phyloP scores from a whole-genome alignment of 2,113 vertebrate genomes.

The Salvelinus sp. region DNA sequence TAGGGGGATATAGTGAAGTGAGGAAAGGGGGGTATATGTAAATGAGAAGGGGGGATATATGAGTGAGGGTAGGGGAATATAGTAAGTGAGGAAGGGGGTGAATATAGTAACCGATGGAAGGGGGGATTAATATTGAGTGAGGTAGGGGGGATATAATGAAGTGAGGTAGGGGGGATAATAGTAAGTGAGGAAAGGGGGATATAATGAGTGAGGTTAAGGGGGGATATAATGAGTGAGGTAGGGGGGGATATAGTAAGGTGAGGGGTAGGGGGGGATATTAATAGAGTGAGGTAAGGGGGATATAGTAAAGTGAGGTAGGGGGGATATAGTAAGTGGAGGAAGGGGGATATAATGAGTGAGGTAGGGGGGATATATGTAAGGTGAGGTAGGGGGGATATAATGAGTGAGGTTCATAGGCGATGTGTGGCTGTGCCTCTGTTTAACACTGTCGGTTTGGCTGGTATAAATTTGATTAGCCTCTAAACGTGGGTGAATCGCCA shows the following conservation, averaged over 20 bases:
- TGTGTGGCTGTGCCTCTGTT: constrained; percentile 74
- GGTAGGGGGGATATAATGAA: neutral
- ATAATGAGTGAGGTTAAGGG: neutral
- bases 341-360: no score
- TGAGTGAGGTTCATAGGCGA: constrained; percentile 42
- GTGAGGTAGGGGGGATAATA: no score
- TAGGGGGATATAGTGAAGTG: neutral
- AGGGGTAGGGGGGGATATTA: neutral
- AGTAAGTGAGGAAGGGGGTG: no score
- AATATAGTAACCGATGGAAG: no score
- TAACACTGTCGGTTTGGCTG: constrained; percentile 95
- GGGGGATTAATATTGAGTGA: no score
- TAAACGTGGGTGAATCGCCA: constrained; percentile 78
- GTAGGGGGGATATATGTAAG: no score
- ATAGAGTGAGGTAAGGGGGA: constrained; percentile 17
- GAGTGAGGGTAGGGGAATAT: no score
- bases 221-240: constrained; percentile 44
- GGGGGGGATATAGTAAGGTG: neutral
- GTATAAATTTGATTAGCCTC: constrained; percentile 99
- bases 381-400: constrained; percentile 34
- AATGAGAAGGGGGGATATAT: no score
- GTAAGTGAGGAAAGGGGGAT: no score
- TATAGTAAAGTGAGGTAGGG: neutral
- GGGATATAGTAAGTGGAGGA: no score
- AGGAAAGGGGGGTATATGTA: no score